phyloP scores from a whole-genome alignment of 2,797 vertebrate genomes.

The Columba guinea region DNA sequence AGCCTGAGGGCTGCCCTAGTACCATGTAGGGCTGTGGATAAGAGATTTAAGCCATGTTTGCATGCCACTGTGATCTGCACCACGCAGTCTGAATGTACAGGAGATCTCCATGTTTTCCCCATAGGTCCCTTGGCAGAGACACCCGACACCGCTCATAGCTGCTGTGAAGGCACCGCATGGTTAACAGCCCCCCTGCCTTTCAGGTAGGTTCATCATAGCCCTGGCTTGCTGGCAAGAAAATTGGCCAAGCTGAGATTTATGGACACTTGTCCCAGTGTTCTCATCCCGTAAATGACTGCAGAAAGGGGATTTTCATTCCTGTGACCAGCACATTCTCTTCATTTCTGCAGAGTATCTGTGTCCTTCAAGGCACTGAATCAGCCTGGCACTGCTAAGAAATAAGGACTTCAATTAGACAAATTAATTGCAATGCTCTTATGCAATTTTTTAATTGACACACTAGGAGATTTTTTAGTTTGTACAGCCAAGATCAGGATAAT shows the following conservation, averaged over 20 bases:
- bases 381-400: constrained; percentile 6
- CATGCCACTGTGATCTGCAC: background rate
- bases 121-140: background rate
- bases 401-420: constrained; percentile 37
- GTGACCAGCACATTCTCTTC: background rate
- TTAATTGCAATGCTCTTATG: constrained; percentile 2
- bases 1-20: background rate
- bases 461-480: background rate
- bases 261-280: background rate
- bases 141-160: background rate
- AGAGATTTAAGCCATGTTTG: background rate
- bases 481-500: constrained; percentile 12
- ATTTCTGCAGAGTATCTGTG: constrained; percentile 20
- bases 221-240: background rate
- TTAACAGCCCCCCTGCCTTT: background rate
- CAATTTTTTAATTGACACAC: constrained; percentile 21
- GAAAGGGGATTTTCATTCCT: constrained; percentile 28
- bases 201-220: background rate
- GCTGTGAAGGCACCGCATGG: accelerated
- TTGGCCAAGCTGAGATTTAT: constrained; percentile 40
- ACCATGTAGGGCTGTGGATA: background rate
- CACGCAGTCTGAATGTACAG: background rate
- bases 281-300: constrained; percentile 18
- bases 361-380: constrained; percentile 36
- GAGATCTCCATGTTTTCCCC: background rate